phyloP scores from a whole-genome alignment of 37 sponge, comb jelly and placozoan species.

The Halichondria panicea region DNA sequence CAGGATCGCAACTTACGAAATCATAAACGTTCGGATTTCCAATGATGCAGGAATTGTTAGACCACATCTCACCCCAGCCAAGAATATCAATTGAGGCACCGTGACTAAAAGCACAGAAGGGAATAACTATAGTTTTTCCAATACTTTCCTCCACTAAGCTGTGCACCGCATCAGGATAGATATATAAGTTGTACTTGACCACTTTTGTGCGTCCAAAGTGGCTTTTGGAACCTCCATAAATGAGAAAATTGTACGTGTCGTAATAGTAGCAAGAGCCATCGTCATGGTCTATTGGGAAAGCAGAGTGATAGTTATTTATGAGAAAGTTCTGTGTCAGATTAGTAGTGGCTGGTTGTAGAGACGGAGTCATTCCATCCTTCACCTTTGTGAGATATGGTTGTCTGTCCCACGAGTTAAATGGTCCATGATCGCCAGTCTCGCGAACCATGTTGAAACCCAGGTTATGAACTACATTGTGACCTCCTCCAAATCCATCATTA shows the following conservation, averaged over 20 bases:
- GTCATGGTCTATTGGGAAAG: constrained; percentile 69
- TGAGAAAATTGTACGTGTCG: constrained; percentile 64
- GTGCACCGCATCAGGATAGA: constrained; percentile 38
- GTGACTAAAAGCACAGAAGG: constrained; percentile 48
- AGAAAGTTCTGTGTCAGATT: constrained; percentile 57
- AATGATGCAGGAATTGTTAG: constrained; percentile 61
- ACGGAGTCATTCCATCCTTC: constrained; percentile 28
- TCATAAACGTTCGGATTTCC: constrained; percentile 46
- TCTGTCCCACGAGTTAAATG: constrained; percentile 79
- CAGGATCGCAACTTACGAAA: constrained; percentile 29
- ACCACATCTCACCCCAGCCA: constrained; percentile 56
- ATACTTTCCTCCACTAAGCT: no score
- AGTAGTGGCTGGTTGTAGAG: constrained; percentile 20
- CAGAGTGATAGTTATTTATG: constrained; percentile 61
- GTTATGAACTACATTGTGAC: constrained; percentile 40
- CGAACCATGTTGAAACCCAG: constrained; percentile 71
- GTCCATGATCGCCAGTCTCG: constrained; percentile 78
- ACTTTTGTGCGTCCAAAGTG: constrained; percentile 42
- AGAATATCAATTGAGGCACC: constrained; percentile 25
- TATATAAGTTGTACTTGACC: constrained; percentile 24
- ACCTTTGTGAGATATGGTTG: constrained; percentile 55
- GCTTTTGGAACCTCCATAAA: constrained; percentile 58
- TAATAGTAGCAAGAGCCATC: constrained; percentile 74
- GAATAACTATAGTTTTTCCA: constrained; percentile 3
- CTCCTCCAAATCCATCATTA: constrained; percentile 86